phyloP scores from a whole-genome alignment of 2,113 vertebrate species.

The Pholis gunnellus region DNA sequence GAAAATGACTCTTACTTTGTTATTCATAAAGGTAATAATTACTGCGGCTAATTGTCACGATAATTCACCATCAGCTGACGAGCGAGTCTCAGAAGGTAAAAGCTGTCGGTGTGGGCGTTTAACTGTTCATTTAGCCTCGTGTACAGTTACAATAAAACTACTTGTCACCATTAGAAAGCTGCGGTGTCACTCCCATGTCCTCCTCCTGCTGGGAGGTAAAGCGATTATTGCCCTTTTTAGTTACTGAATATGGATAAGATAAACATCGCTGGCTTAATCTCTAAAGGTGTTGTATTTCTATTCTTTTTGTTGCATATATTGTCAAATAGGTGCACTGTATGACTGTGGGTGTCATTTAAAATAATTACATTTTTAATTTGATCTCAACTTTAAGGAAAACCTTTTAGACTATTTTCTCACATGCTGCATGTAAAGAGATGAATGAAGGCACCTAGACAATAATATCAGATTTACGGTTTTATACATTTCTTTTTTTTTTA shows the following conservation, averaged over 20 bases:
- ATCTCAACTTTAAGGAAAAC: no score
- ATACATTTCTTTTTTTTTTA: neutral
- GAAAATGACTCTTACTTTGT: neutral
- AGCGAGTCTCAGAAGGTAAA: neutral
- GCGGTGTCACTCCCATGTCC: neutral
- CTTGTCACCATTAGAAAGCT: neutral
- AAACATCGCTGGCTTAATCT: no score
- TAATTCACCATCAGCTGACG: conserved; percentile 14
- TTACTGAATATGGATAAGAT: neutral
- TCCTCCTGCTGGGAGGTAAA: neutral
- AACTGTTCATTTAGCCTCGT: neutral
- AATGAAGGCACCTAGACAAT: neutral
- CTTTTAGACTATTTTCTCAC: no score
- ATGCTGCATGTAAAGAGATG: no score
- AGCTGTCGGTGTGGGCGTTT: neutral
- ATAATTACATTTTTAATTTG: no score
- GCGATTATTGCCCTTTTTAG: neutral
- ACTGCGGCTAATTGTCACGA: conserved; percentile 7
- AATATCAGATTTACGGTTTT: neutral
- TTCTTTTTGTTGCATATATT: neutral
- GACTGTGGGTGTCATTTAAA: no score
- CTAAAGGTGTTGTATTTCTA: no score
- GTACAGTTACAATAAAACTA: neutral
- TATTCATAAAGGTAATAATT: neutral
- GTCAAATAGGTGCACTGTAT: no score